Conservation (phyloP, 2,888 invertebrate genomes). For the Sabatieria punctata region DNA sequence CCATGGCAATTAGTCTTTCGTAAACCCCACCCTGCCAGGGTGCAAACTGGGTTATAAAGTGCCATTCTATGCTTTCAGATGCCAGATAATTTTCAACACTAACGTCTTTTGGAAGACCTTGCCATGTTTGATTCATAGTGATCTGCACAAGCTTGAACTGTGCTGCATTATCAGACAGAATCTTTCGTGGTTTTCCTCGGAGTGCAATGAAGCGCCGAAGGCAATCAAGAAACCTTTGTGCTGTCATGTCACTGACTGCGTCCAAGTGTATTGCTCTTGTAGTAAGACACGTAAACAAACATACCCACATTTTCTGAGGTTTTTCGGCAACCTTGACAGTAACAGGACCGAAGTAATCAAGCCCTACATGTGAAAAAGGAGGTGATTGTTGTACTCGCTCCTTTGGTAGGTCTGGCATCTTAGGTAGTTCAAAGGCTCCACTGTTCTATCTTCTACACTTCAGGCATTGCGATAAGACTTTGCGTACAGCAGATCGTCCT, state of each 20-base stretch:
- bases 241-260: not conserved
- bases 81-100: not conserved
- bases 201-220: not conserved
- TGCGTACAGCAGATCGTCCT: not conserved
- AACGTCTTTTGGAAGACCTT: not conserved
- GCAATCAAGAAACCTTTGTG: not conserved
- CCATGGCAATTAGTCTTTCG: constrained; percentile 8
- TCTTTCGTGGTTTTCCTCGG: not conserved
- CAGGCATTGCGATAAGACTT: not conserved
- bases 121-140: not conserved
- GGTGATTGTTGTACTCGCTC: not conserved
- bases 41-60: constrained; percentile 9
- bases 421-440: not conserved
- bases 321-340: not conserved
- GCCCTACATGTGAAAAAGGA: not conserved
- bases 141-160: not conserved
- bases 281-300: constrained; percentile 3
- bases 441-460: not conserved
- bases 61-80: constrained; percentile 6
- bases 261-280: not conserved
- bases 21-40: constrained; percentile 11
- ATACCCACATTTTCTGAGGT: not conserved
- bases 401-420: not conserved
- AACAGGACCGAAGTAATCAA: not conserved
- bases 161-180: constrained; percentile 1